Base-by-base conservation (phyloP, 2,113 vertebrate genomes). In the Cebidichthys violaceus region DNA sequence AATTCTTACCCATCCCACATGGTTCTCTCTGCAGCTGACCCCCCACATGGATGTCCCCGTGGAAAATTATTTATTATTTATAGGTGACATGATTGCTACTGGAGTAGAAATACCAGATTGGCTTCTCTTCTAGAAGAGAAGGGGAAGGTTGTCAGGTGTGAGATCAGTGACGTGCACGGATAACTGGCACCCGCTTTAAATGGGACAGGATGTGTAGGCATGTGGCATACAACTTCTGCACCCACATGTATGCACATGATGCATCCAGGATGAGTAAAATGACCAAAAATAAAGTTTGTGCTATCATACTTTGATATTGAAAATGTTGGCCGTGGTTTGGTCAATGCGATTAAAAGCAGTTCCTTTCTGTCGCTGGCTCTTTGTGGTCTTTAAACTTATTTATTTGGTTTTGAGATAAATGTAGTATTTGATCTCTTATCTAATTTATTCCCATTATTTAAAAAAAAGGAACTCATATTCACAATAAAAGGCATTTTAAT, bases 151-250 rank as follows among this genome's bases (percentile, higher is more conserved):
- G n/a, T 54, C 31, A 39, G 31, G 13, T 70, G 31, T 62, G 76
- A 69, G 39, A 61, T 69, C 33, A 20, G 20, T 52, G 22, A 17
- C 20, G 35, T 57, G 50, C 47, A 35, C n/a, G 35, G 62, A n/a
- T 68, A 39, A n/a, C 11, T 10, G 43, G 43, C 24, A 33, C 68
- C 77, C 6, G 24, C 62, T 70, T 39, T 43, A 68, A 66, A 54
- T 39, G 37, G 52, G 31, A 37, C 43, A 33, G 13, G 39, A 62
- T 74, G 9, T 50, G 41, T 62, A 75, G 57, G 29, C 59, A 61
- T 45, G 70, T 18, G 29, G 22, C 37, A 64, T 61, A 11, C 29
- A 61, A 47, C 59, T 14, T 47, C 27, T 50, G 60, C n/a, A 27
- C 14, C 15, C 45, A 54, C 45, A 54, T 35, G 9, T 39, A 55